Evolutionary conservation across 2,113 vertebrate genomes (phyloP).

Genomic region (Andinoacara biseriatus): DNA sequence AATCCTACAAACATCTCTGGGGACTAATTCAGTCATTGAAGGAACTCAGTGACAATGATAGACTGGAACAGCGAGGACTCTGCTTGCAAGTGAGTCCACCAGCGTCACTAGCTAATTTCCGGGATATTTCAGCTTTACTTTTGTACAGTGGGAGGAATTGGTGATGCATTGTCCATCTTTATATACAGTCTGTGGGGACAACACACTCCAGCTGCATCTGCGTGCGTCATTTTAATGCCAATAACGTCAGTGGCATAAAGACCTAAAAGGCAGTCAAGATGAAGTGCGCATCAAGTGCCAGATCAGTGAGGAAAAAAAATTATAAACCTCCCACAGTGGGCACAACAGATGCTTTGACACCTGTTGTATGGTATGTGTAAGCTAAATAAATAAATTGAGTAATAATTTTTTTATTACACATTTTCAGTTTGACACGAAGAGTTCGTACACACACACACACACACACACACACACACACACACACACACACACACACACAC

Average conservation of each 20-base stretch:
- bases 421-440: neutral
- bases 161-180: neutral
- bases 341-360: neutral
- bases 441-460: too few relatives aligned
- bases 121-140: neutral
- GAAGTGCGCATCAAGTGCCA: neutral
- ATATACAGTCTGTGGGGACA: neutral
- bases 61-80: neutral
- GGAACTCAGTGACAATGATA: neutral
- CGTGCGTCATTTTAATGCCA: constrained; percentile 7
- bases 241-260: neutral
- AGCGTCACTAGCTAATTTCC: neutral
- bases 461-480: too few relatives aligned
- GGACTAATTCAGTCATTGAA: too few relatives aligned
- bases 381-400: too few relatives aligned
- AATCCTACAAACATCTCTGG: neutral
- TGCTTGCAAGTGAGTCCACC: neutral
- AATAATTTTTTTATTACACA: too few relatives aligned
- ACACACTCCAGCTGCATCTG: neutral
- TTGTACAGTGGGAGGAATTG: neutral
- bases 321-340: neutral
- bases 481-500: too few relatives aligned
- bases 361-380: neutral
- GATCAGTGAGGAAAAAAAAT: neutral
- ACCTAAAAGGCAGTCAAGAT: neutral